These are phyloP conservation scores for Glyphotaelius pellucidus DNA, from an alignment of 2,888 invertebrate species.

Conservation along the genomic window DNA sequence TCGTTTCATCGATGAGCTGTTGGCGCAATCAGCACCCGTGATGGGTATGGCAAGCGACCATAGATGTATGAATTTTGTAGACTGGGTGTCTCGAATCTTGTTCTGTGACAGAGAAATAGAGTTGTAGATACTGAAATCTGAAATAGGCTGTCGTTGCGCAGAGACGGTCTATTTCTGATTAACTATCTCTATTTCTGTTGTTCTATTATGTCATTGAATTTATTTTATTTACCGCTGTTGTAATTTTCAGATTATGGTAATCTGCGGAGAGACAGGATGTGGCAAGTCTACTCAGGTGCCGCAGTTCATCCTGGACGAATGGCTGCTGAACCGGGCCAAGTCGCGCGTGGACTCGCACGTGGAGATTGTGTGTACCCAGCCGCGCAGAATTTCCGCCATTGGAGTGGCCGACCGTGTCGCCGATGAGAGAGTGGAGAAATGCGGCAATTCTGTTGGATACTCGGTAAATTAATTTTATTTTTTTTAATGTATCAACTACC, in stretches of 20 bases:
- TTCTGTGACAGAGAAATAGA: no score
- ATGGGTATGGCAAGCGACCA: no score
- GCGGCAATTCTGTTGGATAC: constrained; percentile 86
- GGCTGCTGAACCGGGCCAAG: constrained; percentile 80
- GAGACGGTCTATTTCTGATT: no score
- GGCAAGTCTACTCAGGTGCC: constrained; percentile 95
- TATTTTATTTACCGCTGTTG: background rate
- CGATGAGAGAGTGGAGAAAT: constrained; percentile 87
- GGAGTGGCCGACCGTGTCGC: constrained; percentile 95
- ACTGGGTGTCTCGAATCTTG: no score
- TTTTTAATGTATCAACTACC: background rate
- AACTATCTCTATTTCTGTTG: no score
- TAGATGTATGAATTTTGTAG: no score
- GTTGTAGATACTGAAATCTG: no score
- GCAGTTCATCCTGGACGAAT: constrained; percentile 94
- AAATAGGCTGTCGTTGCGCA: no score
- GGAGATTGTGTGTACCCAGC: constrained; percentile 95
- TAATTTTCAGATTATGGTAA: constrained; percentile 74
- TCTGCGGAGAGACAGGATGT: constrained; percentile 91
- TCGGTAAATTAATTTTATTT: constrained; percentile 75
- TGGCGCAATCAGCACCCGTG: no score
- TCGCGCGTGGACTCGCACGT: constrained; percentile 79
- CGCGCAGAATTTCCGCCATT: constrained; percentile 92
- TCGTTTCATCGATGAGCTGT: no score
- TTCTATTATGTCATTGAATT: no score